Conservation (phyloP, 92 coral and sea anemone genomes). For the Phymanthus crucifer region DNA sequence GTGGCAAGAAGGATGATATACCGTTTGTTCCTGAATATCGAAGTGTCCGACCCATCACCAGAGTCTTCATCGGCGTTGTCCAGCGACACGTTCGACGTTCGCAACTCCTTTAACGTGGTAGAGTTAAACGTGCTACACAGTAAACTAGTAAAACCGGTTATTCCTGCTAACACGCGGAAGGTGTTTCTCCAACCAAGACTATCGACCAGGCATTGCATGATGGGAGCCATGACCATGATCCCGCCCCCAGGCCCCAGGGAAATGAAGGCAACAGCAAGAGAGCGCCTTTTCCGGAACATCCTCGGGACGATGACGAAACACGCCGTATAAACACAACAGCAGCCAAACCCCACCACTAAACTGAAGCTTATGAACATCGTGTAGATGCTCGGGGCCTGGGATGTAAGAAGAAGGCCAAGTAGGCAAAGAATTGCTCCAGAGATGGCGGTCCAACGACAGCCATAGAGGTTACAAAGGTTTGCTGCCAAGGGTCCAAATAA, state of each 20-base stretch:
- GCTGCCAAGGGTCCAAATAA: slow-evolving; percentile 44
- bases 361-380: slow-evolving; percentile 43
- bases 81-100: background rate
- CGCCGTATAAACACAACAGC: slow-evolving; percentile 41
- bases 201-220: slow-evolving; percentile 42
- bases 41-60: slow-evolving; percentile 10
- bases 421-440: slow-evolving; percentile 31
- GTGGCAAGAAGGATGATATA: slow-evolving; percentile 32
- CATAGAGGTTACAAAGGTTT: slow-evolving; percentile 37
- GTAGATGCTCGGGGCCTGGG: slow-evolving; percentile 42
- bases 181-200: slow-evolving; percentile 49
- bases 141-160: slow-evolving; percentile 20
- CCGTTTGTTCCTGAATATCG: slow-evolving; percentile 26
- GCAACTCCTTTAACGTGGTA: background rate
- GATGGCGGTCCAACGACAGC: slow-evolving; percentile 35
- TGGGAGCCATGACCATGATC: slow-evolving; percentile 39
- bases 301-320: slow-evolving; percentile 33
- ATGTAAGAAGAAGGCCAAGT: slow-evolving; percentile 36
- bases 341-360: slow-evolving; percentile 27
- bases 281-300: slow-evolving; percentile 24
- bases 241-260: slow-evolving; percentile 50
- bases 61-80: background rate
- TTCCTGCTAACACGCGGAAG: slow-evolving; percentile 44
- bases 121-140: slow-evolving; percentile 27
- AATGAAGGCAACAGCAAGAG: slow-evolving; percentile 31